Evolutionary conservation across 2,113 vertebrate species (phyloP).

Genomic region (Barbus barbus): DNA sequence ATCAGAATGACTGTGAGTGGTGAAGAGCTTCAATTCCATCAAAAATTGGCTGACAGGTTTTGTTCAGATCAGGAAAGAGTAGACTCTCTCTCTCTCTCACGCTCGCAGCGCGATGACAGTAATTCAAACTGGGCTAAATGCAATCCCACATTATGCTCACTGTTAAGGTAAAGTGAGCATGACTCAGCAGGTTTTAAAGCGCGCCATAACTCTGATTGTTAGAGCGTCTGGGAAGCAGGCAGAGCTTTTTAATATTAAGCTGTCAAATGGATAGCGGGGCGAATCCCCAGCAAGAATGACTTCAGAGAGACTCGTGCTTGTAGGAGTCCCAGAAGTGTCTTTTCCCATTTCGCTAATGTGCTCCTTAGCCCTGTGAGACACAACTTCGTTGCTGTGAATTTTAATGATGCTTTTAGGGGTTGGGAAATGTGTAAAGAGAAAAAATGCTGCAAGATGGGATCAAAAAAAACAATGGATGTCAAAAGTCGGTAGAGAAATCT

Average conservation of each 20-base stretch:
- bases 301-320: constrained; percentile 15
- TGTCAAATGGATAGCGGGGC: constrained; percentile 20
- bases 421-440: constrained; percentile 23
- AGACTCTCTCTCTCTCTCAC: neutral
- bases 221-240: neutral
- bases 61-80: constrained; percentile 22
- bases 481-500: constrained; percentile 1
- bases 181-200: constrained; percentile 55
- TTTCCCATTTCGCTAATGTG: constrained; percentile 36
- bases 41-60: constrained; percentile 36
- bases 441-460: constrained; percentile 7
- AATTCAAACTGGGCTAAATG: constrained; percentile 49
- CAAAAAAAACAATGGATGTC: constrained; percentile 23
- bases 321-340: constrained; percentile 27
- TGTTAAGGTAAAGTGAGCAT: constrained; percentile 44
- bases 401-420: constrained; percentile 36
- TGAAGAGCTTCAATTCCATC: constrained; percentile 12
- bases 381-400: constrained; percentile 30
- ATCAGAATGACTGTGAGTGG: constrained; percentile 30
- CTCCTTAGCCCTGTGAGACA: constrained; percentile 34
- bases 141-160: constrained; percentile 46
- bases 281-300: constrained; percentile 33
- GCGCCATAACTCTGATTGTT: constrained; percentile 33
- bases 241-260: constrained; percentile 38
- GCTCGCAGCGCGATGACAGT: constrained; percentile 27